These are phyloP conservation scores for Strix uralensis DNA, from an alignment of 2,113 vertebrate genomes.

Conservation along the genomic window DNA sequence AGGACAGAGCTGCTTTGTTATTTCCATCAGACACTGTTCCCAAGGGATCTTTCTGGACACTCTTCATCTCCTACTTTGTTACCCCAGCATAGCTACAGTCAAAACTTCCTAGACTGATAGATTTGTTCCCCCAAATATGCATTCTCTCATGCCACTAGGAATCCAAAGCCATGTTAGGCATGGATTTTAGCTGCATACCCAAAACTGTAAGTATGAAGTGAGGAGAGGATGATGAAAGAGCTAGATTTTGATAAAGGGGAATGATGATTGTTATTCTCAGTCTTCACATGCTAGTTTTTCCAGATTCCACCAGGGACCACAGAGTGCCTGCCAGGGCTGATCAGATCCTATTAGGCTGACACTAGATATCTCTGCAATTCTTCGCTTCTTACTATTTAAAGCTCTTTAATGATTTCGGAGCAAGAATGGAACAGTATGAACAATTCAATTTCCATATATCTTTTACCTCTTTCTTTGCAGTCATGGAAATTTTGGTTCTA, in stretches of 20 bases:
- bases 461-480: background rate
- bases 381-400: background rate
- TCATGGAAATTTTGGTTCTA: background rate
- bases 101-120: background rate
- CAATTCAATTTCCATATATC: background rate
- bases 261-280: background rate
- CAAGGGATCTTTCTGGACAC: background rate
- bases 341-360: background rate
- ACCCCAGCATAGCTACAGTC: background rate
- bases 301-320: background rate
- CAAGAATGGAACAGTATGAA: background rate
- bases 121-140: background rate
- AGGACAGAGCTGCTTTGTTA: background rate
- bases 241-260: background rate
- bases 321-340: background rate
- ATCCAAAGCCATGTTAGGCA: background rate
- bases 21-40: background rate
- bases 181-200: background rate
- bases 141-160: background rate
- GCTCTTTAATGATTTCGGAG: background rate
- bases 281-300: background rate
- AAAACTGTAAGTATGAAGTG: background rate
- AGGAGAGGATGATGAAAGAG: slow-evolving; percentile 14
- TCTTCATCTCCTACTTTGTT: background rate
- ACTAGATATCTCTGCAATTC: background rate